phyloP scores from a whole-genome alignment of 2,113 vertebrate species.

The Xenotilapia longispinis region DNA sequence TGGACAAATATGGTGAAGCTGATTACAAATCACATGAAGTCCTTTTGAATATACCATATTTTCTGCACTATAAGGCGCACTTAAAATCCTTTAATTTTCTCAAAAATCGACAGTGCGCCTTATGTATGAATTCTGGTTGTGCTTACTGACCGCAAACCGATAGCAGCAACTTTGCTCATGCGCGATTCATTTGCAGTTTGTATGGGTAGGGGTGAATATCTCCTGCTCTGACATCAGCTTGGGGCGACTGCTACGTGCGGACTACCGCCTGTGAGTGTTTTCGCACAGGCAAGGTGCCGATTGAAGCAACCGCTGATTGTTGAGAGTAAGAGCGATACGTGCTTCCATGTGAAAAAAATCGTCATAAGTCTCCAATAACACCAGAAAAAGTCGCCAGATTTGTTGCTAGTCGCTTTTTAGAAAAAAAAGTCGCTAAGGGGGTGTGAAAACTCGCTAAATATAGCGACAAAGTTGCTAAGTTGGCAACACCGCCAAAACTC shows the following conservation, averaged over 20 bases:
- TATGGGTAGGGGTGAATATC: not conserved
- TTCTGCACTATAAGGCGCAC: not conserved
- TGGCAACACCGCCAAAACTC: not conserved
- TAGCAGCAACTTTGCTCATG: not conserved
- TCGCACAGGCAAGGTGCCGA: not conserved
- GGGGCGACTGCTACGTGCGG: not conserved
- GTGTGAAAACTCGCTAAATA: not conserved
- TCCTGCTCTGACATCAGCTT: not conserved
- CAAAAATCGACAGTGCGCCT: not conserved
- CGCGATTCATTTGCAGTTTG: not conserved
- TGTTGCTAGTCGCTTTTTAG: fast-evolving
- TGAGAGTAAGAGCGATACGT: fast-evolving
- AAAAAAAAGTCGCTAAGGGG: not conserved
- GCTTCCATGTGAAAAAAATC: not conserved
- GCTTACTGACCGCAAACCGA: not conserved
- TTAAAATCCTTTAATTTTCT: not conserved
- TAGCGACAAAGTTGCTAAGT: fast-evolving
- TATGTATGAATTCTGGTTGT: not conserved
- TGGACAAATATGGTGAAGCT: not conserved
- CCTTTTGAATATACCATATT: not conserved
- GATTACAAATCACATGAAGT: not conserved
- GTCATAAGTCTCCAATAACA: not conserved
- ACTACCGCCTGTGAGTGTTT: fast-evolving
- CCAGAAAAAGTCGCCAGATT: not conserved
- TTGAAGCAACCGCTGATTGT: not conserved